Evolutionary conservation across 2,888 invertebrate species (phyloP).

Genomic region (Megamerina dolium): DNA sequence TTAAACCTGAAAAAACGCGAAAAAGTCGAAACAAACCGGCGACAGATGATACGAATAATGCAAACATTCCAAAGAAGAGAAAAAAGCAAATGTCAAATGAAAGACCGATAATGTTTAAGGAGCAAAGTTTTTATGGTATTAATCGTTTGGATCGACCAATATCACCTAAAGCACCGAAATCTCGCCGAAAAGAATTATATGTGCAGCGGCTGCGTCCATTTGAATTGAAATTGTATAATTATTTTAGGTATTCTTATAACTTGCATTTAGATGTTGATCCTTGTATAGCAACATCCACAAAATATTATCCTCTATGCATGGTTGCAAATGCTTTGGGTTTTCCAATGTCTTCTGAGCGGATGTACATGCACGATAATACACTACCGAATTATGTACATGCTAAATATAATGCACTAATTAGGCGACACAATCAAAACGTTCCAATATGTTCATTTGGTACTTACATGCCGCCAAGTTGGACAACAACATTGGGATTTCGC

Average conservation of each 20-base stretch:
- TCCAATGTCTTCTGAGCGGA: slow-evolving; percentile 2
- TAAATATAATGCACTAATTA: neutral
- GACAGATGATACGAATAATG: neutral
- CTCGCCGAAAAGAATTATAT: no score
- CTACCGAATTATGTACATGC: slow-evolving; percentile 1
- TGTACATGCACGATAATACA: slow-evolving; percentile 4
- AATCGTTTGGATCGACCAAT: no score
- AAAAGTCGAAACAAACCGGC: neutral
- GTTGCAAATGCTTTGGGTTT: slow-evolving; percentile 22
- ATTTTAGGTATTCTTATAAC: slow-evolving; percentile 41
- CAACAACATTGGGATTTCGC: slow-evolving; percentile 40
- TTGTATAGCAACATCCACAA: slow-evolving; percentile 10
- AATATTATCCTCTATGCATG: slow-evolving; percentile 6
- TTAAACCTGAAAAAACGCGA: neutral
- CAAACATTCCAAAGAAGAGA: no score
- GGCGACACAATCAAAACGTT: neutral
- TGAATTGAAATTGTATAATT: slow-evolving; percentile 29
- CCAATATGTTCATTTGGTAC: slow-evolving; percentile 2
- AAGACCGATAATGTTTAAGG: no score
- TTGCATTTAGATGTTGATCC: slow-evolving; percentile 24
- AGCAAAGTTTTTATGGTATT: no score
- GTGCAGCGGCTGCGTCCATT: slow-evolving; percentile 18
- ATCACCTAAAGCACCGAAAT: no score
- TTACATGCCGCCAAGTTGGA: slow-evolving; percentile 38
- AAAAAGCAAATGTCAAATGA: slow-evolving; percentile 3